Base-by-base conservation (phyloP, 2,113 vertebrate species). In the Cygnus atratus region DNA sequence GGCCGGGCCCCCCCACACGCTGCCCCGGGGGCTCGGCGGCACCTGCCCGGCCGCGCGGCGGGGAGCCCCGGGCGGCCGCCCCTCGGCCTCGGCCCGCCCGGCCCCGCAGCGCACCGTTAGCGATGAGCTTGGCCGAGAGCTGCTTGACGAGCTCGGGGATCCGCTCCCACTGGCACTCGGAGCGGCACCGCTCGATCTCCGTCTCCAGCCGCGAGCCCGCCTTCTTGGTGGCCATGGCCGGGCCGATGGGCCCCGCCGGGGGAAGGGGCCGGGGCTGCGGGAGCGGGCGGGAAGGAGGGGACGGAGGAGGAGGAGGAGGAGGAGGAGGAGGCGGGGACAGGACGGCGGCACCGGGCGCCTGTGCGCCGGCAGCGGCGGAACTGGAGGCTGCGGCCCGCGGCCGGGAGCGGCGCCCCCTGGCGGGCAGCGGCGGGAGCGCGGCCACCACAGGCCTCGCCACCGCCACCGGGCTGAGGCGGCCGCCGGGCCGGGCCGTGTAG, bases 161-260 rank as follows among this genome's bases (percentile, higher is more conserved):
- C 97, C 98, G 98, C 90, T 99, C 99, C 99, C 99, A 99, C 73
- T 99, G 99, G 65, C 98, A 94, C 95, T 99, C 99, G 14, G 98
- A 99, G 68, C 99, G 99, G 96, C 99, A 99, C 71, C 99, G 98
- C 97, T 99, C 99, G 95, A 99, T 99, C 97, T 99, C 99, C 25
- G 98, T 98, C 97, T 99, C 99, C 95, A 99, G 98, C 90, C 99
- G 98, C 88, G 99, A 99, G 72, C 99, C 99, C 87, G 98, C 98
- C 98, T 99, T 99, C 98, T 96, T 98, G 80, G 99, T 98, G 90
- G 99, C 99, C 99, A 99, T 99, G 77, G 72, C 91, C 74, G 77
- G 89, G 44, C 58, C 80, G n/a, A 57, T 10, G 62, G 72, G 80
- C 61, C 76, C 73, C 95, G 62, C 43, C 59, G 58, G 55, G 57